Base-by-base conservation (phyloP, 2,113 vertebrate genomes). In the Solea senegalensis region DNA sequence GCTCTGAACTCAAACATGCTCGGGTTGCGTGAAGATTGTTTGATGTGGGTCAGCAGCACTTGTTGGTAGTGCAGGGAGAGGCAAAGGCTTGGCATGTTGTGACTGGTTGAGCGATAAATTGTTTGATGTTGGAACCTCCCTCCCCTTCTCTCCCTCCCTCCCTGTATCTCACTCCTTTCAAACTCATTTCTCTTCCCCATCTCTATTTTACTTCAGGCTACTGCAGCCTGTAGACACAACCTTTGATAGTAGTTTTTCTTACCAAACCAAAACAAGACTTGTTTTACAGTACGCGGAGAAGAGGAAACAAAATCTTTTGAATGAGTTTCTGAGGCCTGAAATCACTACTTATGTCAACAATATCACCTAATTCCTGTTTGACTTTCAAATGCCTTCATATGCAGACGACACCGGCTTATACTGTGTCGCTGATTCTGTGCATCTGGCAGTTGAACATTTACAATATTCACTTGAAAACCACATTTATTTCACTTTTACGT, bases 21-120 rank as follows among this genome's bases (percentile, higher is more conserved):
- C 45, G 71, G 67, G 65, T 83, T 69, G 64, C 59, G 74, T 61
- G 27, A 21, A 57, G 54, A 58, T 65, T 15, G 65, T 85, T 88
- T 89, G 85, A 87, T 87, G 87, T 89, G 78, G 77, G 69, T 85
- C 84, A 54, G 40, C 55, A 58, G 51, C 76, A 81, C 65, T 86
- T 68, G 79, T 78, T 81, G 76, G 79, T 76, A 84, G 79, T 65
- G 3, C 51, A 69, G 74, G 75, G 74, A 84, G 63, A 84, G 63
- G 81, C 74, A 13, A 80, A 69, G 65, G 69, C 43, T 52, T 65
- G 82, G 76, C 89, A 67, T 80, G 91, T 83, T 86, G 84, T 74
- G 83, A 92, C 91, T 89, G 80, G 88, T 72, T 67, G 53, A 79
- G 81, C 83, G 81, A 90, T 90, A 84, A 86, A 90, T 79, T 88